Percentiles rank a stretch among this genome's conserved stretches.
These are phyloP conservation scores for Plectrocnemia conspersa DNA, from an alignment of 1,140 invertebrate genomes.

Conservation along the genomic window DNA sequence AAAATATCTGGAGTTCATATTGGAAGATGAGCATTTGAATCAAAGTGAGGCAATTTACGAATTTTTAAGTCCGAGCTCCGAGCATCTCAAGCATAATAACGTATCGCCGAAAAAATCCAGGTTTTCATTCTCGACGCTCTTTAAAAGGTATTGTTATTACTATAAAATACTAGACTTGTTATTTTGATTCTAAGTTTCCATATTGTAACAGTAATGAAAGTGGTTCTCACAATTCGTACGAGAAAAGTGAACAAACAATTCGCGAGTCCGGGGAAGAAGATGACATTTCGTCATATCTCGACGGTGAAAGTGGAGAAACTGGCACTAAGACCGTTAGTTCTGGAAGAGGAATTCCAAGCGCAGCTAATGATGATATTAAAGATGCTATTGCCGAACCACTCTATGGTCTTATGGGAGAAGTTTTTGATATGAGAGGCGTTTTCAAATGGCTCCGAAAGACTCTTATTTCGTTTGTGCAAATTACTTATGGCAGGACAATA, in stretches of 20 bases:
- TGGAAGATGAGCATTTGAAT: slow-evolving; percentile 80
- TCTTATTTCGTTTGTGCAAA: slow-evolving; percentile 86
- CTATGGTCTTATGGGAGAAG: slow-evolving; percentile 78
- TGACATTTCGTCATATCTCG: slow-evolving; percentile 67
- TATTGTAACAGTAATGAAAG: slow-evolving; percentile 32
- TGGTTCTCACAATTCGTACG: slow-evolving; percentile 21
- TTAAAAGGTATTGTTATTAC: slow-evolving; percentile 60
- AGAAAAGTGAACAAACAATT: slow-evolving; percentile 37
- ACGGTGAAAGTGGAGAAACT: slow-evolving; percentile 51
- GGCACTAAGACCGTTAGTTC: slow-evolving; percentile 43
- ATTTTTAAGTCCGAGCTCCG: slow-evolving; percentile 84
- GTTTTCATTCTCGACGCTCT: slow-evolving; percentile 79
- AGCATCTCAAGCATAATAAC: slow-evolving; percentile 74
- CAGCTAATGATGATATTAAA: slow-evolving; percentile 57
- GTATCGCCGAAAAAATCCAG: slow-evolving; percentile 71
- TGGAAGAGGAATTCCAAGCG: slow-evolving; percentile 33
- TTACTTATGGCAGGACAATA: slow-evolving; percentile 85
- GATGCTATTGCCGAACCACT: slow-evolving; percentile 86
- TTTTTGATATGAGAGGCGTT: slow-evolving; percentile 83
- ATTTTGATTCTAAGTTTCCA: slow-evolving; percentile 2
- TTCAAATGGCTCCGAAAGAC: slow-evolving; percentile 83
- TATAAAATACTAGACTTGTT: slow-evolving; percentile 8
- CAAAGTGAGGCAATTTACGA: slow-evolving; percentile 85
- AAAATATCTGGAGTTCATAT: slow-evolving; percentile 81
- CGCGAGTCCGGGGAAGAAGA: slow-evolving; percentile 60